Conservation (phyloP, 2,113 vertebrate genomes). For the Rattus norvegicus region DNA sequence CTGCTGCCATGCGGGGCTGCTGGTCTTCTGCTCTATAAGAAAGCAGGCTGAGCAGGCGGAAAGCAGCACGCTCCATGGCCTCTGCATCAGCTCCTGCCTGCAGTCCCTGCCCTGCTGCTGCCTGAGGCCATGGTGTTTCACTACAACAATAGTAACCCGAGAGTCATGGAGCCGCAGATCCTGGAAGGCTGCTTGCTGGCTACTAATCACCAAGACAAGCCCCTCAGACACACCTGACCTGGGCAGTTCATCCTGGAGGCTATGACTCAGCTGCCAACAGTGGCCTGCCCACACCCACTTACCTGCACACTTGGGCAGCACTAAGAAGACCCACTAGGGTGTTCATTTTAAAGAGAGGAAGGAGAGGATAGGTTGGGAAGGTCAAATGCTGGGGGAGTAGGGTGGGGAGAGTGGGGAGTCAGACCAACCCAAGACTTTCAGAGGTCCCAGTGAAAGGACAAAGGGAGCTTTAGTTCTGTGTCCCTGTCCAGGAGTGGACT, state of each 20-base stretch:
- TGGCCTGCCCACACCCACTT: background rate
- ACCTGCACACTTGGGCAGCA: background rate
- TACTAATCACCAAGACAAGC: background rate
- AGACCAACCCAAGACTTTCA: background rate
- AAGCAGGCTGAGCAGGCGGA: background rate
- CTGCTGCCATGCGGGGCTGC: background rate
- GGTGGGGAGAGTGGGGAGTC: background rate
- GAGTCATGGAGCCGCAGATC: background rate
- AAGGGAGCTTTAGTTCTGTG: background rate
- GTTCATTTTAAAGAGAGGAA: background rate
- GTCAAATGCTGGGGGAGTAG: background rate
- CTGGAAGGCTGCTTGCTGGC: background rate
- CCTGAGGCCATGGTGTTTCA: background rate
- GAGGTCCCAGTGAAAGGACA: background rate
- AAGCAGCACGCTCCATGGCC: background rate
- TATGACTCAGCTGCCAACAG: background rate
- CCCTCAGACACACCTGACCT: background rate
- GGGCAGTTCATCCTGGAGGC: background rate
- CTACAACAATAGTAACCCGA: background rate
- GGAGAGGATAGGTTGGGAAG: background rate
- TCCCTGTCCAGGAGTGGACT: background rate
- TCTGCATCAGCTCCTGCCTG: background rate
- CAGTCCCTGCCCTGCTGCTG: background rate
- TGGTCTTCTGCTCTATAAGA: background rate
- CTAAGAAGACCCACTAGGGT: background rate